Evolutionary conservation across 2,888 invertebrate genomes (phyloP).

Genomic region (Hirudinaria manillensis): DNA sequence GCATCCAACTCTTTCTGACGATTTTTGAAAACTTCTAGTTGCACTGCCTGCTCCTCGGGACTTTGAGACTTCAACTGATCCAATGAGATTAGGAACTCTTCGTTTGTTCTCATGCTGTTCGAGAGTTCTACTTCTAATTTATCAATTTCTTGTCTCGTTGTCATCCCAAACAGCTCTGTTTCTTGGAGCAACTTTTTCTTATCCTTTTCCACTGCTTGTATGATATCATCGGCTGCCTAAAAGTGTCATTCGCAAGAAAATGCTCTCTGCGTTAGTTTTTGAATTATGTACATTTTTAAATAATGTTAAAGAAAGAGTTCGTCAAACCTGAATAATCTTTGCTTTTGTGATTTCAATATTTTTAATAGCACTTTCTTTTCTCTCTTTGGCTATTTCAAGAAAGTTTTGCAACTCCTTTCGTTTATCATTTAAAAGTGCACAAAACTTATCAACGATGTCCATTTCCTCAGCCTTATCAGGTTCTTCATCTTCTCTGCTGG

Average conservation of each 20-base stretch:
- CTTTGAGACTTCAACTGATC: constrained; percentile 13
- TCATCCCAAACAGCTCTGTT: constrained; percentile 16
- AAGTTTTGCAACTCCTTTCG: not conserved
- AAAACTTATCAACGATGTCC: no score
- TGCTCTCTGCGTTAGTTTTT: not conserved
- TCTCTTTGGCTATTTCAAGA: not conserved
- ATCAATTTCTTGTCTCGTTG: constrained; percentile 25
- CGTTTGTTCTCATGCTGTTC: constrained; percentile 10
- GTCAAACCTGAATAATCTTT: not conserved
- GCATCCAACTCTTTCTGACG: constrained; percentile 23
- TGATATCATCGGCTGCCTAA: constrained; percentile 25
- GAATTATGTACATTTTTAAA: not conserved
- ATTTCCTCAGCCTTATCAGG: no score
- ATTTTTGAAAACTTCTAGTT: constrained; percentile 8
- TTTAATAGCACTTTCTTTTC: not conserved
- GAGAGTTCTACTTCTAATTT: constrained; percentile 18
- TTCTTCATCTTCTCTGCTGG: no score
- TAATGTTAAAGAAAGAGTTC: not conserved
- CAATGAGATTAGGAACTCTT: constrained; percentile 21
- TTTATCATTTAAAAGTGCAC: no score
- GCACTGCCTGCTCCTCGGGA: constrained; percentile 17
- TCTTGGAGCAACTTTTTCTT: constrained; percentile 25
- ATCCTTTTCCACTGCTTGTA: constrained; percentile 18
- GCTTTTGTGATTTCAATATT: not conserved
- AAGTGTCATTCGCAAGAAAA: not conserved